Conservation (phyloP, 2,888 invertebrate species). For the Dryadula phaetusa region DNA sequence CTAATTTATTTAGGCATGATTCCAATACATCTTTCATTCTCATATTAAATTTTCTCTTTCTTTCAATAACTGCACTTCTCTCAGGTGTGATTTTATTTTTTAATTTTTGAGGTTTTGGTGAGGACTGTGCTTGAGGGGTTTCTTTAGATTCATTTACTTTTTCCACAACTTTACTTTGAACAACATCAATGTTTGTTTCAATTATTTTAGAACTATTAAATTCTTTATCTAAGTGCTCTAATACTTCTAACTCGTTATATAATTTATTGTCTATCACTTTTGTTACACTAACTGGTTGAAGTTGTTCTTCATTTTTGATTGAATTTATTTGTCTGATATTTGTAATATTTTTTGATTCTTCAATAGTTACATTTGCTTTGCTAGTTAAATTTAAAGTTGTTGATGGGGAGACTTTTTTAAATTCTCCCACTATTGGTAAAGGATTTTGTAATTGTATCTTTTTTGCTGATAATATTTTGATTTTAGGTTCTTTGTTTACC, state of each 20-base stretch:
- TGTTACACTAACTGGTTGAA: constrained; percentile 1
- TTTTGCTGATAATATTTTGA: constrained; percentile 70
- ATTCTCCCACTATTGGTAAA: constrained; percentile 53
- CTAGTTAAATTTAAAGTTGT: constrained; percentile 55
- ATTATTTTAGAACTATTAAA: constrained; percentile 13
- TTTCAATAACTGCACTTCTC: constrained; percentile 67
- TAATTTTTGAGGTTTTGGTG: constrained; percentile 39
- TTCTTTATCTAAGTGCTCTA: constrained; percentile 38
- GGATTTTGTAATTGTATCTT: constrained; percentile 60
- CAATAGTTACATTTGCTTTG: constrained; percentile 40
- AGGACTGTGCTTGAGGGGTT: constrained; percentile 7
- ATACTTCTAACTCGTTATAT: constrained; percentile 30
- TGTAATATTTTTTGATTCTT: constrained; percentile 11
- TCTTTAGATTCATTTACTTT: constrained; percentile 9
- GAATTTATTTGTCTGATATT: not conserved
- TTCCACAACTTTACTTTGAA: constrained; percentile 4
- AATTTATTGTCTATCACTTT: constrained; percentile 9
- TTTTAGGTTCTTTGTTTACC: constrained; percentile 51
- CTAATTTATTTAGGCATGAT: constrained; percentile 61
- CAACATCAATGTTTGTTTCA: constrained; percentile 12
- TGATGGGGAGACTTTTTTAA: constrained; percentile 62
- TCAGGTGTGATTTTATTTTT: constrained; percentile 64
- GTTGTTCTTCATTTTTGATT: not conserved
- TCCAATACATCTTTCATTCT: constrained; percentile 71
- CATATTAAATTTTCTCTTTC: constrained; percentile 76